Percentiles rank a stretch among this genome's conserved stretches.
Evolutionary conservation across 2,888 invertebrate genomes (phyloP).

Genomic region (Cryptocheilus praepositus): DNA sequence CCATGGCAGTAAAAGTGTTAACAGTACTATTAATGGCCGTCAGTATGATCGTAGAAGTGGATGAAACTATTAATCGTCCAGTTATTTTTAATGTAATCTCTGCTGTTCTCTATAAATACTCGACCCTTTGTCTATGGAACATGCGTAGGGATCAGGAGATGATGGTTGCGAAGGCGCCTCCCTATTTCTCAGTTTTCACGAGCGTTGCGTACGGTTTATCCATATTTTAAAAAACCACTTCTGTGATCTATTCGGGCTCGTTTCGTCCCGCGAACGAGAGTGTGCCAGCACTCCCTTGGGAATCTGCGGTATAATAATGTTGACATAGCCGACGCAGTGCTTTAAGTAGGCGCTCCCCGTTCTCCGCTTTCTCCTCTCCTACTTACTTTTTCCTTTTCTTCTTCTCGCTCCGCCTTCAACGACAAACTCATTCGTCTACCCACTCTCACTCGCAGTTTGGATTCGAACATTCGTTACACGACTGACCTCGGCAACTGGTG

Average conservation of each 20-base stretch:
- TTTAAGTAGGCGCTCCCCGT: slow-evolving; percentile 59
- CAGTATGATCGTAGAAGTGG: no score
- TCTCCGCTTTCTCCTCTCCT: slow-evolving; percentile 29
- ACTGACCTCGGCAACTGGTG: no score
- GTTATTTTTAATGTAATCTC: no score
- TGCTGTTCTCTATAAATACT: no score
- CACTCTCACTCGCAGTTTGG: slow-evolving; percentile 34
- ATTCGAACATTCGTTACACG: slow-evolving; percentile 32
- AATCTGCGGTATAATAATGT: slow-evolving; percentile 70
- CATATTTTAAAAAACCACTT: slow-evolving; percentile 69
- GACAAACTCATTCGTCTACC: slow-evolving; percentile 22
- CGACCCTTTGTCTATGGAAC: no score
- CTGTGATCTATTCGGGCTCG: slow-evolving; percentile 61
- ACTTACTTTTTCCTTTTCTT: background rate
- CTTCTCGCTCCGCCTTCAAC: background rate
- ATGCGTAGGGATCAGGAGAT: no score
- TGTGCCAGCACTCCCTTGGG: slow-evolving; percentile 60
- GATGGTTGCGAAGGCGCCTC: slow-evolving; percentile 1
- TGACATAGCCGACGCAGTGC: slow-evolving; percentile 65
- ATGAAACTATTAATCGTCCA: no score
- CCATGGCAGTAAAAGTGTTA: no score
- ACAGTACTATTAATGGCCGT: no score
- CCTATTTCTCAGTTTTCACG: slow-evolving; percentile 20
- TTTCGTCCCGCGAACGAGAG: slow-evolving; percentile 31
- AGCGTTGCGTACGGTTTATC: slow-evolving; percentile 47